Percentiles rank a stretch among this genome's conserved stretches.
These are phyloP conservation scores for Mesorhabditis belari DNA, from an alignment of 2,888 invertebrate species.

Conservation along the genomic window DNA sequence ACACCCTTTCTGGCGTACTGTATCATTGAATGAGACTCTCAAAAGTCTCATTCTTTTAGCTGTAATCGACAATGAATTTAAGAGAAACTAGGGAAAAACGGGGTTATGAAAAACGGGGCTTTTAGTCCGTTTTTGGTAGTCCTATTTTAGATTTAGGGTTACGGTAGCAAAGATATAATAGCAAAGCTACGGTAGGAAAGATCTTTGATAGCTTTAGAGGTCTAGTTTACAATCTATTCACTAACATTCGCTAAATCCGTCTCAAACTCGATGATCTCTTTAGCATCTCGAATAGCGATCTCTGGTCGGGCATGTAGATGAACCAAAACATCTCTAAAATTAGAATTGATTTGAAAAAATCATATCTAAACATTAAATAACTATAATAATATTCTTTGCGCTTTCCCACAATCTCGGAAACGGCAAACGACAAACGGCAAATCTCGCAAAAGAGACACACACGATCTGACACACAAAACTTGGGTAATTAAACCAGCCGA, in stretches of 20 bases:
- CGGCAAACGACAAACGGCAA: not conserved
- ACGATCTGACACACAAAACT: no score
- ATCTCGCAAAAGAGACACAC: no score
- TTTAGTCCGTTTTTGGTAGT: not conserved
- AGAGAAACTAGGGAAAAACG: not conserved
- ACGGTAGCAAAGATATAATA: no score
- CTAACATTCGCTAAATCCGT: slow-evolving; percentile 72
- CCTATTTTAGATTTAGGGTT: no score
- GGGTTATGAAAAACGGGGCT: not conserved
- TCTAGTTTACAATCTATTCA: no score
- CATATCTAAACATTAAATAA: not conserved
- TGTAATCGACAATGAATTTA: not conserved
- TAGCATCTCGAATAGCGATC: slow-evolving; percentile 66
- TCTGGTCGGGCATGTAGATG: slow-evolving; percentile 67
- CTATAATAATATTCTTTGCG: not conserved
- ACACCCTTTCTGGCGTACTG: not conserved
- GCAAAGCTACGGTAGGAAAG: no score
- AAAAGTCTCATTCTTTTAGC: not conserved
- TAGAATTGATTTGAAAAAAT: no score
- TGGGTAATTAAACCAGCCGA: no score
- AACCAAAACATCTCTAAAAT: slow-evolving; percentile 42
- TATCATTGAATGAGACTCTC: not conserved
- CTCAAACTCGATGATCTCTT: slow-evolving; percentile 71
- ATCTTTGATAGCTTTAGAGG: no score
- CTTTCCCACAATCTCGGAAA: not conserved